Evolutionary conservation across 2,797 vertebrate genomes (phyloP).

Genomic region (Clamator glandarius): DNA sequence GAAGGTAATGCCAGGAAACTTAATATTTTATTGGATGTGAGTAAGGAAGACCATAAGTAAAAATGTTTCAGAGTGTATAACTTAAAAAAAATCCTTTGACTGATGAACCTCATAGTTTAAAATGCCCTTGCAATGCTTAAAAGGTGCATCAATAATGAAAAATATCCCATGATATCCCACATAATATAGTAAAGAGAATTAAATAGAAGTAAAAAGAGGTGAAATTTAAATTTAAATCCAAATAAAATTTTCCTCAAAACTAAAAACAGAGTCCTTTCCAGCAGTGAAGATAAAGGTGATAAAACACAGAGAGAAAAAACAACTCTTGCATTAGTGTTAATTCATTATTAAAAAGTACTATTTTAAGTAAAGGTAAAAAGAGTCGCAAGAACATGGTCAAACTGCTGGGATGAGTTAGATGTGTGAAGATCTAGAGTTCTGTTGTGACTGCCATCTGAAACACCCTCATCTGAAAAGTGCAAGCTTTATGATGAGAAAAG

Average conservation of each 20-base stretch:
- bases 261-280: neutral
- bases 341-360: neutral
- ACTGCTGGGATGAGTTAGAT: neutral
- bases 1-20: neutral
- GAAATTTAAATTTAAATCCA: neutral
- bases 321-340: neutral
- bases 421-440: neutral
- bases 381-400: neutral
- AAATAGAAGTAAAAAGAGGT: neutral
- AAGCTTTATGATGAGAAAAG: neutral
- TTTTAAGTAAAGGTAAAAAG: constrained; percentile 12
- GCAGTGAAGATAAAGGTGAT: neutral
- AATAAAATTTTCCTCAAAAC: neutral
- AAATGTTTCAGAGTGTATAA: neutral
- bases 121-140: neutral
- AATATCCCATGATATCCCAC: neutral
- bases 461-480: neutral
- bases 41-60: neutral
- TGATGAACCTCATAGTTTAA: neutral
- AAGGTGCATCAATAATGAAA: neutral
- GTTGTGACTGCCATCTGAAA: neutral
- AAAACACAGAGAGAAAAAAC: no score
- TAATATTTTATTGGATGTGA: neutral
- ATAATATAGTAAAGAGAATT: neutral
- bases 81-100: neutral